Base-by-base conservation (phyloP, 2,113 vertebrate genomes). In the Etheostoma spectabile region DNA sequence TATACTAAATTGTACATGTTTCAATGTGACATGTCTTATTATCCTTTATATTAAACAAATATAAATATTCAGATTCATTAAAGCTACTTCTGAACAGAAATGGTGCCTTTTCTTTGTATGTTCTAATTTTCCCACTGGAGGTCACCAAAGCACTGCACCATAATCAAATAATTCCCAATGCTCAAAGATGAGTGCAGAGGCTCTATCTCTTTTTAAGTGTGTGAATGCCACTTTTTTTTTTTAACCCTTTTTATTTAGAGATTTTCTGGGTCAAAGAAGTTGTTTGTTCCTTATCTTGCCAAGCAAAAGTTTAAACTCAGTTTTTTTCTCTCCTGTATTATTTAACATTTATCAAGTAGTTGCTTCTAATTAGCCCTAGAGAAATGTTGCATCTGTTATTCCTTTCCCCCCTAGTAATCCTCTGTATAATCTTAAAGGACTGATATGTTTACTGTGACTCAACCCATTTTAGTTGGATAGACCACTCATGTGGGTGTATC, bases 111-210 rank as follows among this genome's bases (percentile, higher is more conserved):
- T 66, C 42, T 76, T 59, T 86, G 48, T 66, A 62, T 65, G 51
- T 65, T 46, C 68, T 27, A 13, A 83, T 67, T 74, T 80, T 61
- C 82, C 94, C 95, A 95, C 92, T 89, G 86, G 95, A 90, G 92
- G 92, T 94, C 94, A 93, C 89, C 76, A 91, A 93, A 91, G 91
- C 64, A 76, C 87, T 60, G 14, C 64, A 71, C 74, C 24, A 63
- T 81, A 46, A 68, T 61, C 24, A 24, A 57, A 10, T 83, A 22
- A 64, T 61, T 46, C 38, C 59, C 56, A 46, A 11, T 11, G n/a
- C 71, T 75, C 60, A 42, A 30, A 68, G 38, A 62, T 51, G 45
- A 77, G 1, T 81, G 64, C 60, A 76, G 59, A 52, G 24, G 38
- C 69, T 84, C 21, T 66, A 8, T 42, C 2, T 42, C 2, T 57